Evolutionary conservation across 2,113 vertebrate genomes (phyloP).

Genomic region (Bufo gargarizans): DNA sequence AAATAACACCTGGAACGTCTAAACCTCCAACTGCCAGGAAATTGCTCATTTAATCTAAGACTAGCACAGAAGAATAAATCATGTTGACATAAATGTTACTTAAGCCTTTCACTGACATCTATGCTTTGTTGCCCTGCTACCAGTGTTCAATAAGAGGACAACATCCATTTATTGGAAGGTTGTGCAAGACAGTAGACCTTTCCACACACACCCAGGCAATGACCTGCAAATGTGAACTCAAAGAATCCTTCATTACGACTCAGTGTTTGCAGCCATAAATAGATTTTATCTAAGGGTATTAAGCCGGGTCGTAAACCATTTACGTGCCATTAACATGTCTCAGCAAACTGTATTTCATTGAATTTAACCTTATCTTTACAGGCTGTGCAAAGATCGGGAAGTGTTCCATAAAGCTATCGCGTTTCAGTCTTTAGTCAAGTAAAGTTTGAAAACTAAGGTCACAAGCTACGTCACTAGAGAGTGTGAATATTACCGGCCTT

Average conservation of each 20-base stretch:
- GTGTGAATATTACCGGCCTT: no score
- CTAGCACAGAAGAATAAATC: slow-evolving; percentile 52
- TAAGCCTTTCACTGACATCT: slow-evolving; percentile 55
- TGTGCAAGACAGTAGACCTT: not conserved
- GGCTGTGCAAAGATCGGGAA: not conserved
- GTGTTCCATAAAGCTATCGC: no score
- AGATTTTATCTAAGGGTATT: not conserved
- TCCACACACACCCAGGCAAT: not conserved
- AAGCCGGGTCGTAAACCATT: not conserved
- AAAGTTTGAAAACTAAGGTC: no score
- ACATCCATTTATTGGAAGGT: not conserved
- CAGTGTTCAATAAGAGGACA: slow-evolving; percentile 20
- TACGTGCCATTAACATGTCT: not conserved
- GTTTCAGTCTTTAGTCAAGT: no score
- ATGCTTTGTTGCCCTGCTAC: slow-evolving; percentile 38
- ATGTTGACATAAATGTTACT: slow-evolving; percentile 59
- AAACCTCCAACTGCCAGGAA: slow-evolving; percentile 63
- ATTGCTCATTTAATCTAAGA: slow-evolving; percentile 61
- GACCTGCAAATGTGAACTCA: not conserved
- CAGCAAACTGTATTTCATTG: not conserved
- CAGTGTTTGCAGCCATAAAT: not conserved
- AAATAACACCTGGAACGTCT: slow-evolving; percentile 69
- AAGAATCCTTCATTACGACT: not conserved
- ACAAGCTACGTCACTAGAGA: no score
- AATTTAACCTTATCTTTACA: not conserved